phyloP scores from a whole-genome alignment of 2,113 vertebrate genomes.

The Irena cyanogastra region DNA sequence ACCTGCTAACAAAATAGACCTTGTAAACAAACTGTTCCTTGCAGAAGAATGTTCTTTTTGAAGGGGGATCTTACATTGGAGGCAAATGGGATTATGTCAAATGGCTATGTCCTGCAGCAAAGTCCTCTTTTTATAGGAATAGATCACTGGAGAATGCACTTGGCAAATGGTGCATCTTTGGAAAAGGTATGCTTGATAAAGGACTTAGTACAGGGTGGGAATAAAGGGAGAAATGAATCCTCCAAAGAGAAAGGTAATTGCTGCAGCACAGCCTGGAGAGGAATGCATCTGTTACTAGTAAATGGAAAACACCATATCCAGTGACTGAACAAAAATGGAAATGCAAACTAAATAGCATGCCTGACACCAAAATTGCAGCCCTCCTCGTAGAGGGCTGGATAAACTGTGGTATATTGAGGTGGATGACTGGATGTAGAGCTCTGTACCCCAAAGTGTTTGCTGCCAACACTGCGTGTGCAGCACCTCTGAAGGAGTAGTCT shows the following conservation, averaged over 20 bases:
- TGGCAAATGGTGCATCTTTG: not conserved
- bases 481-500: not conserved
- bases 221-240: not conserved
- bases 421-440: not conserved
- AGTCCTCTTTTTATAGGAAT: not conserved
- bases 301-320: not conserved
- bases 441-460: not conserved
- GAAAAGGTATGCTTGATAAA: not conserved
- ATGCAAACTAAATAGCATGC: not conserved
- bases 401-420: not conserved
- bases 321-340: not conserved
- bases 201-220: not conserved
- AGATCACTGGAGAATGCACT: not conserved
- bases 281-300: not conserved
- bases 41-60: not conserved
- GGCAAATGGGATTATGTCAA: not conserved
- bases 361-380: not conserved
- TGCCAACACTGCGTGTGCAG: not conserved
- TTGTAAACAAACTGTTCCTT: constrained; percentile 35
- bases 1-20: constrained; percentile 64
- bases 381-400: not conserved
- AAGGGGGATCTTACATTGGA: not conserved
- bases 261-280: not conserved
- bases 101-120: not conserved
- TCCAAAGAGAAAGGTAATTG: not conserved